Evolutionary conservation across 2,113 vertebrate genomes (phyloP).

Genomic region (Chionis minor): DNA sequence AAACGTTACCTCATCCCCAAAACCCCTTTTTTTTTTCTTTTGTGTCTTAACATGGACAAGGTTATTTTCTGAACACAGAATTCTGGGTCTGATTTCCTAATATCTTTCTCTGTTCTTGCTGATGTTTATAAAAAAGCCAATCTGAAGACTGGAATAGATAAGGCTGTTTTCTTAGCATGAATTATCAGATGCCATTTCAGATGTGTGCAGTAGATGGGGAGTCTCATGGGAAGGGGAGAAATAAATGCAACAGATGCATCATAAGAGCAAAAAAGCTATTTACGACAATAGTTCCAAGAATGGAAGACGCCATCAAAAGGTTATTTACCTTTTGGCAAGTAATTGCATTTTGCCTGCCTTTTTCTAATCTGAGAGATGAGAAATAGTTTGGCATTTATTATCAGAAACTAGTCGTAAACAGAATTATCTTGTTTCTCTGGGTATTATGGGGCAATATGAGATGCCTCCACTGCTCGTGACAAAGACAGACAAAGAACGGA

Average conservation of each 20-base stretch:
- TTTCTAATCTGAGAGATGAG: not conserved
- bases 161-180: not conserved
- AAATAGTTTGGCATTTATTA: not conserved
- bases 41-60: not conserved
- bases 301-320: not conserved
- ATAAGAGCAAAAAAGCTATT: not conserved
- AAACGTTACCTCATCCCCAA: not conserved
- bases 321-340: conserved; percentile 2
- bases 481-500: not conserved
- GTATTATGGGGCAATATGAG: not conserved
- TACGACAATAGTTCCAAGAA: not conserved
- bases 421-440: not conserved
- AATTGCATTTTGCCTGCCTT: not conserved
- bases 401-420: not conserved
- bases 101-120: not conserved
- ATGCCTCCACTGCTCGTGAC: not conserved
- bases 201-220: not conserved
- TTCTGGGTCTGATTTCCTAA: not conserved
- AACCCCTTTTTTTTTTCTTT: not conserved
- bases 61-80: not conserved
- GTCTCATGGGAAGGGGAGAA: not conserved
- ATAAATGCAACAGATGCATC: not conserved
- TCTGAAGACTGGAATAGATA: not conserved
- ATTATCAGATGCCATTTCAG: not conserved
- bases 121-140: not conserved